A percentile compares a stretch with the other conserved stretches of the same genome.
These are phyloP conservation scores for Galemys pyrenaicus DNA, from an alignment of 2,113 vertebrate species.

Conservation along the genomic window DNA sequence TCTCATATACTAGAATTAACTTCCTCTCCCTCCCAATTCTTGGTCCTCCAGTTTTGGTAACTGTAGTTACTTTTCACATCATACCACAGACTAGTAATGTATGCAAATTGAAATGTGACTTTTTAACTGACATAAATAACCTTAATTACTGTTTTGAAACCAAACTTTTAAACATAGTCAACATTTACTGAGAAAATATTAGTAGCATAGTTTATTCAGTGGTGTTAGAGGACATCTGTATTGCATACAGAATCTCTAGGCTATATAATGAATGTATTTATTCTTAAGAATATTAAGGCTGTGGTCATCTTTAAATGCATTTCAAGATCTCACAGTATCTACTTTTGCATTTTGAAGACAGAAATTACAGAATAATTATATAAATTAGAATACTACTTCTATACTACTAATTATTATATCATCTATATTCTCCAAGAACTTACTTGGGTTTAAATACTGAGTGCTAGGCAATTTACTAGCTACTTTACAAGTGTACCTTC, in stretches of 20 bases:
- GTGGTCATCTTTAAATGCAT: background rate
- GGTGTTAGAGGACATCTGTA: background rate
- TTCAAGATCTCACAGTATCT: background rate
- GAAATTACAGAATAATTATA: background rate
- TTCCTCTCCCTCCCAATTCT: background rate
- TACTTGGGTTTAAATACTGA: background rate
- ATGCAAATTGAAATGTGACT: background rate
- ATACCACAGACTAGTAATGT: background rate
- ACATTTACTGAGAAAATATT: background rate
- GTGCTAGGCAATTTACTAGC: background rate
- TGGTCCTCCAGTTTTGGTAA: background rate
- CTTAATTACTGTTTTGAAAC: background rate
- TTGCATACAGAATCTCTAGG: background rate
- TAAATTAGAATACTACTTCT: background rate
- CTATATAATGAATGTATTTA: background rate
- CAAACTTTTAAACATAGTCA: background rate
- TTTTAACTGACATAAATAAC: background rate
- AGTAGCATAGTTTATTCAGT: background rate
- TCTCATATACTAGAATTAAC: constrained; percentile 3
- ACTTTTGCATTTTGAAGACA: background rate
- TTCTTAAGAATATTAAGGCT: background rate
- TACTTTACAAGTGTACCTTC: background rate
- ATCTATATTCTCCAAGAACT: background rate
- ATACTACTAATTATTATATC: background rate
- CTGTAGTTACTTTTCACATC: background rate